Evolutionary conservation across 2,797 vertebrate species (phyloP), one percentile per base, ranked within the genome.

Genomic region (Pipistrellus kuhlii): DNA sequence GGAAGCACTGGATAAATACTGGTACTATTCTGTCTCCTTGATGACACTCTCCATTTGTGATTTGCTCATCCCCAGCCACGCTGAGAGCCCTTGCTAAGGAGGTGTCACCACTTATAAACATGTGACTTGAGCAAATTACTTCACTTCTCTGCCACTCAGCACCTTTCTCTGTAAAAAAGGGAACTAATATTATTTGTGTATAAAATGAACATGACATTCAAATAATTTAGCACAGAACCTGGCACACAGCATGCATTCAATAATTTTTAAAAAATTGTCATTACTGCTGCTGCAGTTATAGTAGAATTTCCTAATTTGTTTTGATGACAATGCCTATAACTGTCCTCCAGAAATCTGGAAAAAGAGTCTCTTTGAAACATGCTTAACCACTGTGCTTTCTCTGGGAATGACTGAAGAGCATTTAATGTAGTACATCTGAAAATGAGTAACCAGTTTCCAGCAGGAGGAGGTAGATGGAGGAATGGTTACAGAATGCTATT

Each of bases 81-180:
- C 82, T 96, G 77, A 90, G 14, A 21, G 27, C 25, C 32, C 3
- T 7, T 44, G 48, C 15, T n/a, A 17, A 66, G 86, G 62, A 7
- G 15, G 44, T 5, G 35, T 66, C 46, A 3, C 46, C 48, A 32
- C 76, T 78, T 87, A 75, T 0, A 53, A 76, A 51, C 53, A 64
- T 84, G 77, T 94, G 93, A 90, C 44, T 96, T 41, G 27, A 77
- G 72, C n/a, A 88, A 96, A 92, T 96, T 59, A 82, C 84, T 95
- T 89, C 35, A 76, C 85, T 95, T 87, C 64, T 32, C 69, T 85
- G 69, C 48, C 75, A 93, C 88, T 91, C 92, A 93, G 86, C 72
- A 91, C 3, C 51, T 59, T 94, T 95, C 46, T 94, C 72, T 51
- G 6, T 80, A 59, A 90, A 94, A 90, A 75, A 53, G 18, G 64